Percentiles rank a stretch among this genome's conserved stretches.
Conservation (phyloP, 1,140 invertebrate genomes). For the Papilio helenus region DNA sequence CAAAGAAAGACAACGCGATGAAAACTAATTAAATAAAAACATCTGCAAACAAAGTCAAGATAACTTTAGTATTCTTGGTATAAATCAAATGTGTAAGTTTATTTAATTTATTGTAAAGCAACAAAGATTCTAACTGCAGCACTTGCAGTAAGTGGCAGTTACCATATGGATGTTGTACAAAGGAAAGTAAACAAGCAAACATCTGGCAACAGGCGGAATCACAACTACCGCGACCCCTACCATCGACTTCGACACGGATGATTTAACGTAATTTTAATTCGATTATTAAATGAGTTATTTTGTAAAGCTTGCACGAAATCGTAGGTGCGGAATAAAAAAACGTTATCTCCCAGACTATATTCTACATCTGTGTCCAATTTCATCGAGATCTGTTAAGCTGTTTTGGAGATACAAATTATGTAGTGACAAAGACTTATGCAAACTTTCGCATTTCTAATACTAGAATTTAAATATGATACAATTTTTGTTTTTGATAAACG, state of each 20-base stretch:
- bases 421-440: too few species aligned
- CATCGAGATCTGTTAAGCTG: too few species aligned
- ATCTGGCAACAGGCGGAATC: slow-evolving; percentile 46
- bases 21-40: background rate
- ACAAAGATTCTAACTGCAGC: slow-evolving; percentile 27
- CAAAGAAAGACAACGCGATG: background rate
- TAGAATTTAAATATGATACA: too few species aligned
- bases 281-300: too few species aligned
- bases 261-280: background rate
- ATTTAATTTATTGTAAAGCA: slow-evolving; percentile 34
- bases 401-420: too few species aligned
- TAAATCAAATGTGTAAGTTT: slow-evolving; percentile 33
- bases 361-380: too few species aligned
- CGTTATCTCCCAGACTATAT: too few species aligned
- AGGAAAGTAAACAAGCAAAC: slow-evolving; percentile 49
- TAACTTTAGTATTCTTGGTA: background rate
- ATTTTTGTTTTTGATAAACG: too few species aligned
- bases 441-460: too few species aligned
- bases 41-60: background rate
- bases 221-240: slow-evolving; percentile 30
- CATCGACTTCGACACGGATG: background rate
- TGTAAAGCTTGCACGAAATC: too few species aligned
- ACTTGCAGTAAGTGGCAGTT: slow-evolving; percentile 18
- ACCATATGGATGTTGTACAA: slow-evolving; percentile 37
- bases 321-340: too few species aligned